Evolutionary conservation across 2,797 vertebrate species (phyloP).

Genomic region (Premnoplex brunnescens): DNA sequence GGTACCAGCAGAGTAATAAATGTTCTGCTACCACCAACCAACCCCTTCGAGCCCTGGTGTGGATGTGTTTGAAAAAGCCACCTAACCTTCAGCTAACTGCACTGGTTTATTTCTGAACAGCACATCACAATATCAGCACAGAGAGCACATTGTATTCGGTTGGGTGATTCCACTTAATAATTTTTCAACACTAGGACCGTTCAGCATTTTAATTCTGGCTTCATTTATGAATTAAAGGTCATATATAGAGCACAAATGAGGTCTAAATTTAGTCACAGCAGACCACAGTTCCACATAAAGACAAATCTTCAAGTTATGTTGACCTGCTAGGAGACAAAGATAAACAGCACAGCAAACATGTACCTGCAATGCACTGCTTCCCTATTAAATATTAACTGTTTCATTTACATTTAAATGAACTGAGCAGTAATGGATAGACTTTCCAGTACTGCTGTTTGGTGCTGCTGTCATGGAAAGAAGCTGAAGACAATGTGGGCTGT

Average conservation of each 20-base stretch:
- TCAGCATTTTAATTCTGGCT: slow-evolving; percentile 72
- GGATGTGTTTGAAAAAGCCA: slow-evolving; percentile 75
- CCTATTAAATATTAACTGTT: slow-evolving; percentile 87
- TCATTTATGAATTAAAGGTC: slow-evolving; percentile 84
- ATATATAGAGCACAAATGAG: slow-evolving; percentile 89
- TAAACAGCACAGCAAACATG: slow-evolving; percentile 76
- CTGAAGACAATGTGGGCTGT: slow-evolving; percentile 62
- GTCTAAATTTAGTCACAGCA: slow-evolving; percentile 90
- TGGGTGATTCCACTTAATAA: slow-evolving; percentile 52
- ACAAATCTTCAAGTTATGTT: slow-evolving; percentile 91
- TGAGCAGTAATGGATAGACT: slow-evolving; percentile 72
- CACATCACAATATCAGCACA: slow-evolving; percentile 65
- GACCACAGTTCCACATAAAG: slow-evolving; percentile 92
- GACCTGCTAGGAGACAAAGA: slow-evolving; percentile 85
- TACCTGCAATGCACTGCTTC: slow-evolving; percentile 79
- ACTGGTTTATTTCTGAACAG: slow-evolving; percentile 74
- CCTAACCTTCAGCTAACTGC: slow-evolving; percentile 71
- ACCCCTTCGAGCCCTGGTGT: neutral
- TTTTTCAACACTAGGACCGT: slow-evolving; percentile 64
- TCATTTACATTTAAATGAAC: slow-evolving; percentile 87
- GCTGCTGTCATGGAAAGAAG: slow-evolving; percentile 77
- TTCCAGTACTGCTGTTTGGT: slow-evolving; percentile 76
- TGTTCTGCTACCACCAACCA: neutral
- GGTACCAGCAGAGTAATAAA: neutral
- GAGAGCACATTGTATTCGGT: slow-evolving; percentile 43